Evolutionary conservation across 1,140 invertebrate genomes (phyloP).

Genomic region (Mamestra configurata): DNA sequence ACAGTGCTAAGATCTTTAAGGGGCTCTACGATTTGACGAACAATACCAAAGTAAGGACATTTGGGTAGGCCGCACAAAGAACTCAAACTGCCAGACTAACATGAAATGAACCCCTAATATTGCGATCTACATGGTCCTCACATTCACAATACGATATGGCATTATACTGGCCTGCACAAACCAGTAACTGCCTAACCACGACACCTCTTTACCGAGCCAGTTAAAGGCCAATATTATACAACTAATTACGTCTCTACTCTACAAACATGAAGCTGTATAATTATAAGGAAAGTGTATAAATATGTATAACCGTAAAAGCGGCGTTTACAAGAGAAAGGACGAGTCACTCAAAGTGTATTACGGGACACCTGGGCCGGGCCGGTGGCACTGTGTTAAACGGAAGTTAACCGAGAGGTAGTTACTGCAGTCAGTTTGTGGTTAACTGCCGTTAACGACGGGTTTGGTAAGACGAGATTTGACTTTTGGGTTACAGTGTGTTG

Average conservation of each 20-base stretch:
- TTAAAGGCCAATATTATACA: not conserved
- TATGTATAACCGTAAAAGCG: slow-evolving; percentile 26
- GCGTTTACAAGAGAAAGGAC: slow-evolving; percentile 55
- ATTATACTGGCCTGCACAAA: too few relatives aligned
- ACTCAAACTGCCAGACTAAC: too few relatives aligned
- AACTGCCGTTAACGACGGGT: not conserved
- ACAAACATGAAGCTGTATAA: slow-evolving; percentile 11
- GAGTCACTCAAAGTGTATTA: slow-evolving; percentile 69
- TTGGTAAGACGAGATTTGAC: not conserved
- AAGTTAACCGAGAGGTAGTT: not conserved
- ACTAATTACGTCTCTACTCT: not conserved
- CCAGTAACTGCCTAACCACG: too few relatives aligned
- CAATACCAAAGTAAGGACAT: too few relatives aligned
- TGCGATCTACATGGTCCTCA: too few relatives aligned
- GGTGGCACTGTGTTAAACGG: slow-evolving; percentile 41
- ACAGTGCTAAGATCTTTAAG: too few relatives aligned
- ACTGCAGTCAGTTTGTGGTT: not conserved
- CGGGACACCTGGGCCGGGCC: slow-evolving; percentile 64
- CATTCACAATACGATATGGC: too few relatives aligned
- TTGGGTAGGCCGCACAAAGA: too few relatives aligned
- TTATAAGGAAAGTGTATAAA: slow-evolving; percentile 4
- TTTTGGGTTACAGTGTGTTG: too few relatives aligned
- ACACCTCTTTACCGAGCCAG: too few relatives aligned
- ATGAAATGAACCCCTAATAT: too few relatives aligned
- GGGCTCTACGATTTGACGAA: too few relatives aligned